Percentiles rank a stretch among this genome's conserved stretches.
These are phyloP conservation scores for Eclectus roratus DNA, from an alignment of 2,113 vertebrate genomes.

Conservation along the genomic window DNA sequence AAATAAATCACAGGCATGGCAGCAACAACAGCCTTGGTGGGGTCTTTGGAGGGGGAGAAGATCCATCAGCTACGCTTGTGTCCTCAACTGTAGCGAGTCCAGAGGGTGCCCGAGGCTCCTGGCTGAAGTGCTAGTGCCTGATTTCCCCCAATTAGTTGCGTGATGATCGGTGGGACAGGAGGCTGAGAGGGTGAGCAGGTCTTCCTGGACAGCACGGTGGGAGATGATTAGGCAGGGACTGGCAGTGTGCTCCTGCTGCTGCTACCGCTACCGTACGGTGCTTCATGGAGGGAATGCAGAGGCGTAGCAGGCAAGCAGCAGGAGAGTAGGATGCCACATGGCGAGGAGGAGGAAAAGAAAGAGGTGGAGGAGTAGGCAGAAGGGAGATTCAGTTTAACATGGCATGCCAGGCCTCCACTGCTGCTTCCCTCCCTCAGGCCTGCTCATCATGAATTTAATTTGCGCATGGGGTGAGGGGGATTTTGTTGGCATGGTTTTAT, in stretches of 20 bases:
- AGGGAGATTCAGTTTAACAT: constrained; percentile 68
- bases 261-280: constrained; percentile 24
- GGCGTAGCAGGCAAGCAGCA: constrained; percentile 70
- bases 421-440: constrained; percentile 68
- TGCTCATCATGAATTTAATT: constrained; percentile 70
- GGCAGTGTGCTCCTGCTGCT: constrained; percentile 45
- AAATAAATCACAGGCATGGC: background rate
- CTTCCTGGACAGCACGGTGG: background rate
- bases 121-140: background rate
- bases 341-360: constrained; percentile 69
- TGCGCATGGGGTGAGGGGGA: constrained; percentile 65
- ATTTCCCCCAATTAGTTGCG: background rate
- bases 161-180: background rate
- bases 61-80: background rate
- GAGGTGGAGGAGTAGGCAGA: constrained; percentile 73
- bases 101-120: background rate
- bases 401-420: constrained; percentile 69
- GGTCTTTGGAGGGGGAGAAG: background rate
- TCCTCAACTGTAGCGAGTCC: background rate
- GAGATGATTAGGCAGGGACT: constrained; percentile 52
- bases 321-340: constrained; percentile 72
- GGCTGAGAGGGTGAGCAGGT: background rate
- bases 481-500: constrained; percentile 61
- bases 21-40: background rate
- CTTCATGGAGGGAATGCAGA: constrained; percentile 58